Percentiles rank a stretch among this genome's conserved stretches.
Evolutionary conservation across 2,888 invertebrate species (phyloP).

Genomic region (Liodrosophila aerea): DNA sequence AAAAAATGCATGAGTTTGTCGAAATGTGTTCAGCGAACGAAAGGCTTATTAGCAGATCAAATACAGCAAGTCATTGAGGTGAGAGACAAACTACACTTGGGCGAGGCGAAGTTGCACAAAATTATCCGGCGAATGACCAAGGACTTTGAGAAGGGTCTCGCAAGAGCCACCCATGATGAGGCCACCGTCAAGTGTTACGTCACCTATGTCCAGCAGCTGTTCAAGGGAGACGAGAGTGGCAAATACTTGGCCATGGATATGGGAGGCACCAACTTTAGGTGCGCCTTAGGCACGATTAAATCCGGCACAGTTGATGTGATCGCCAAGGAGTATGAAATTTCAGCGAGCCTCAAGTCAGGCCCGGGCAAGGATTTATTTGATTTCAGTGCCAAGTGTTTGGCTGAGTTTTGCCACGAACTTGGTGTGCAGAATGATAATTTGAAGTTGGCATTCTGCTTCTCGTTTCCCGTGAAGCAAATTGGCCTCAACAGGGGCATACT

Average conservation of each 20-base stretch:
- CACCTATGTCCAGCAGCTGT: constrained; percentile 8
- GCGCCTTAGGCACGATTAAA: not conserved
- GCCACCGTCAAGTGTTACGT: constrained; percentile 1
- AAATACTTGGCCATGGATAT: constrained; percentile 8
- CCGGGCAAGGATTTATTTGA: not conserved
- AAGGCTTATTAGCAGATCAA: too few species aligned
- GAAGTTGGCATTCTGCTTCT: constrained; percentile 1
- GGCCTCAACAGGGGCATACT: constrained; percentile 1
- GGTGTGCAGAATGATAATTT: not conserved
- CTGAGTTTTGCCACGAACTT: constrained; percentile 7
- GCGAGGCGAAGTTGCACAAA: too few species aligned
- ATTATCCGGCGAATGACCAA: constrained; percentile 1
- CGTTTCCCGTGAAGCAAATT: constrained; percentile 1
- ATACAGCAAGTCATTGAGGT: too few species aligned
- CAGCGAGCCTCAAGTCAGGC: not conserved
- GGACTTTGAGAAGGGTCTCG: not conserved
- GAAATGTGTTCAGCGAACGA: too few species aligned
- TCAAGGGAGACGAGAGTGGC: constrained; percentile 4
- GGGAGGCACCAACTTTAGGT: constrained; percentile 10
- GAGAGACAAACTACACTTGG: too few species aligned
- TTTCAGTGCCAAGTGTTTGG: constrained; percentile 4
- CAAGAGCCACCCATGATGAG: not conserved
- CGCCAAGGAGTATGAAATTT: not conserved
- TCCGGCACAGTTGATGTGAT: not conserved
- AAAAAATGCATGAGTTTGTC: too few species aligned